phyloP scores from a whole-genome alignment of 2,888 invertebrate species.

The Acrobasis consociella region DNA sequence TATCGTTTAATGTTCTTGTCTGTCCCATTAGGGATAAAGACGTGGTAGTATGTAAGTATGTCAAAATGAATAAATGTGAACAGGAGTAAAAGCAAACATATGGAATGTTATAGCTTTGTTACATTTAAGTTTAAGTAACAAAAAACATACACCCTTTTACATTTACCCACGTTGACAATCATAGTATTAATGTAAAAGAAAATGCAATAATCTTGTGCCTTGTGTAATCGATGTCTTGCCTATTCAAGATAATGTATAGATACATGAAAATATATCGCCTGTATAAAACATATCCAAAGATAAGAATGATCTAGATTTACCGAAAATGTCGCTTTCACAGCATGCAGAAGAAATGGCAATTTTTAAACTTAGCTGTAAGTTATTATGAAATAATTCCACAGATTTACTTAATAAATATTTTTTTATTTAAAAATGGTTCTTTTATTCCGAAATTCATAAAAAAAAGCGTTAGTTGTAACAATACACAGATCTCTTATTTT shows the following conservation, averaged over 20 bases:
- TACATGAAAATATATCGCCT: conserved; percentile 12
- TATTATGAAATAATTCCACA: conserved; percentile 36
- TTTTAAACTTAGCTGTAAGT: conserved; percentile 23
- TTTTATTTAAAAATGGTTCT: conserved; percentile 34
- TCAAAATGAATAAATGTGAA: too few relatives aligned
- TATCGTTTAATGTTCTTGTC: not conserved
- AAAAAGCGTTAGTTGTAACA: too few relatives aligned
- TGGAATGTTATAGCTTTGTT: too few relatives aligned
- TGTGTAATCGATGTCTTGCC: conserved; percentile 25
- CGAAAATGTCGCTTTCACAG: not conserved
- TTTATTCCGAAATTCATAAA: not conserved
- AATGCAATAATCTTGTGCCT: conserved; percentile 35
- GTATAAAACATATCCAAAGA: conserved; percentile 24
- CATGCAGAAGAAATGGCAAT: conserved; percentile 5
- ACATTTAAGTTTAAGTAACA: too few relatives aligned
- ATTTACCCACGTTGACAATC: not conserved
- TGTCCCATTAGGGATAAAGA: too few relatives aligned
- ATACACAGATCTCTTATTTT: too few relatives aligned
- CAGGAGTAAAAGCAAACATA: too few relatives aligned
- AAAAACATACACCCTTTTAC: not conserved
- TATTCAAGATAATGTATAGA: conserved; percentile 23
- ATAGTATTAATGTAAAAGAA: conserved; percentile 12
- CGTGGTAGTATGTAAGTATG: too few relatives aligned
- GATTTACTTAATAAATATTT: conserved; percentile 44
- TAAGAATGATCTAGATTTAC: conserved; percentile 15